A percentile compares a stretch with the other conserved stretches of the same genome.
These are phyloP conservation scores for Dolichallabes microphthalmus DNA, from an alignment of 2,113 vertebrate species.

Conservation along the genomic window DNA sequence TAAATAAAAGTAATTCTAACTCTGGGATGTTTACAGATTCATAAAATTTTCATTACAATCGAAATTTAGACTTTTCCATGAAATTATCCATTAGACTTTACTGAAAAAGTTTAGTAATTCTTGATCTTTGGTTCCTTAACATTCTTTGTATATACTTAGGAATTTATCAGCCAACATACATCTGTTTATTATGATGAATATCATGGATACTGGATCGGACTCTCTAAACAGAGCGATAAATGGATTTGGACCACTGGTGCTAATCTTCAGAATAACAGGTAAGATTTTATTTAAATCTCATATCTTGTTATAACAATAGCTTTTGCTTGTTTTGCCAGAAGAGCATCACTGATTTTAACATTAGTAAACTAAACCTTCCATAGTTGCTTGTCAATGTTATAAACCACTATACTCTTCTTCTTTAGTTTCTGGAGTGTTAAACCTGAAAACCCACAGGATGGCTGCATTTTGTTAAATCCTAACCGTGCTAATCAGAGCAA, in stretches of 20 bases:
- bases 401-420: background rate
- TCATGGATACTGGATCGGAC: slow-evolving; percentile 54
- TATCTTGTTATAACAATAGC: background rate
- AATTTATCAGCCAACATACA: slow-evolving; percentile 38
- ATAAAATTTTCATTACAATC: too few species aligned
- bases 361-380: too few species aligned
- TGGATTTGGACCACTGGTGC: slow-evolving; percentile 43
- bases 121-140: background rate
- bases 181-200: background rate
- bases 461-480: slow-evolving; percentile 11
- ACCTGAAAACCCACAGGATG: accelerated
- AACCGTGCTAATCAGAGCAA: background rate
- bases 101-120: too few species aligned
- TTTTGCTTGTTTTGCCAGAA: background rate
- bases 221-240: background rate
- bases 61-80: too few species aligned
- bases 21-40: background rate
- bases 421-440: slow-evolving; percentile 1
- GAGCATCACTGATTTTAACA: background rate
- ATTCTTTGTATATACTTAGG: slow-evolving; percentile 23
- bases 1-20: background rate
- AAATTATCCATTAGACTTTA: too few species aligned
- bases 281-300: slow-evolving; percentile 20
- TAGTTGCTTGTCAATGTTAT: background rate
- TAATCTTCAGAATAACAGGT: slow-evolving; percentile 5